Conservation (phyloP, 2,113 vertebrate genomes). For the Lichenostomus cassidix region DNA sequence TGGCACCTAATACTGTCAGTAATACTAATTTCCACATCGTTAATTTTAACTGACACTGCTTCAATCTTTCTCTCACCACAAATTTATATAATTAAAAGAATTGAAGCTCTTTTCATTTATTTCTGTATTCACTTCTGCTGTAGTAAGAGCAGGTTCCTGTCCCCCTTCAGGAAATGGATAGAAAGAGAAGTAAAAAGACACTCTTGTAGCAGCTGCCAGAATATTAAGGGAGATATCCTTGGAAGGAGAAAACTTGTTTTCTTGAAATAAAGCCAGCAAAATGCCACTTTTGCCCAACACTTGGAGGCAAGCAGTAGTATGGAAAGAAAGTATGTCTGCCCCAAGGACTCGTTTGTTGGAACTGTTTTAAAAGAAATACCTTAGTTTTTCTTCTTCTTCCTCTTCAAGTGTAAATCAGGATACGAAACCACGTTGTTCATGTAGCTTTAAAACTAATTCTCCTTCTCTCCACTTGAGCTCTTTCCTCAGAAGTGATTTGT, state of each 20-base stretch:
- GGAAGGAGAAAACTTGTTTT: neutral
- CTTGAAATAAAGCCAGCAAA: neutral
- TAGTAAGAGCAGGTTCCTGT: neutral
- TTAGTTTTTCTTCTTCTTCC: neutral
- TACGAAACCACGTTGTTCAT: neutral
- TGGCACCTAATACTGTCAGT: conserved; percentile 17
- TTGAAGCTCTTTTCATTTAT: neutral
- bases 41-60: conserved; percentile 34
- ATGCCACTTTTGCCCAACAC: neutral
- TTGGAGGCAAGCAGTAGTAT: neutral
- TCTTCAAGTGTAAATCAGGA: neutral
- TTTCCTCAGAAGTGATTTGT: neutral
- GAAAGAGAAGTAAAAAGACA: neutral
- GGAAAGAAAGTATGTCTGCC: neutral
- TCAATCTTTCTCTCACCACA: conserved; percentile 1
- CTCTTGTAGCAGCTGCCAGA: neutral
- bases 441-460: neutral
- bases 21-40: conserved; percentile 20
- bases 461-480: neutral
- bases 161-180: neutral
- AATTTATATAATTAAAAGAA: conserved; percentile 18
- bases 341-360: neutral
- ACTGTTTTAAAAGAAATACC: neutral
- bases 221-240: neutral
- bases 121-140: neutral